Evolutionary conservation across 2,113 vertebrate species (phyloP).

Genomic region (Rhinolophus ferrumequinum): DNA sequence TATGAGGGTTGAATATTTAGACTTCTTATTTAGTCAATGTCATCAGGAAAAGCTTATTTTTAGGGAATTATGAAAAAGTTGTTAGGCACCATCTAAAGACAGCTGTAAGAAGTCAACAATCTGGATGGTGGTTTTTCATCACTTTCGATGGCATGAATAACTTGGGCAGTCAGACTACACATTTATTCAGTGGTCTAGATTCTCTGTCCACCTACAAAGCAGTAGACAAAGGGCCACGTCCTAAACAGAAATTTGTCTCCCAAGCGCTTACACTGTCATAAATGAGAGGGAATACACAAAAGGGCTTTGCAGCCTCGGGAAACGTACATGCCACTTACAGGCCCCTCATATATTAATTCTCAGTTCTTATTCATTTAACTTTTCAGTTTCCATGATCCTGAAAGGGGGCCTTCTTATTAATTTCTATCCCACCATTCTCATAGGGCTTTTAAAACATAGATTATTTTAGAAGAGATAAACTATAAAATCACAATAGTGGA

Average conservation of each 20-base stretch:
- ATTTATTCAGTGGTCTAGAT: rapidly evolving
- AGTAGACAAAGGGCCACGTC: rapidly evolving
- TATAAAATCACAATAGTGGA: neutral
- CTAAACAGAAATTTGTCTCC: no score
- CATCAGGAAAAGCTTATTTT: neutral
- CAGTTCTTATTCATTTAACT: neutral
- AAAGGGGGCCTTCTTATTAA: neutral
- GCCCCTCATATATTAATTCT: rapidly evolving
- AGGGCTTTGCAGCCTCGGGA: rapidly evolving
- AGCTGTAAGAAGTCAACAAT: rapidly evolving
- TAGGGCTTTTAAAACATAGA: neutral
- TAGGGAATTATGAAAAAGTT: neutral
- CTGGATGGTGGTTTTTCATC: neutral
- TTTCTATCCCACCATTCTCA: neutral
- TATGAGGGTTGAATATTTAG: neutral
- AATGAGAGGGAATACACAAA: rapidly evolving
- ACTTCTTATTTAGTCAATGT: neutral
- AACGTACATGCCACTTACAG: rapidly evolving
- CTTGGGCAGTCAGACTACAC: no score
- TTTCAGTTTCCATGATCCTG: neutral
- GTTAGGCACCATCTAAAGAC: neutral
- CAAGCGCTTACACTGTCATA: neutral
- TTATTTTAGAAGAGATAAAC: neutral
- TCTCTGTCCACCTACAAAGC: no score
- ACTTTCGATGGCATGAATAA: rapidly evolving